phyloP scores from a whole-genome alignment of 2,797 vertebrate genomes.

The Sphenodon punctatus region DNA sequence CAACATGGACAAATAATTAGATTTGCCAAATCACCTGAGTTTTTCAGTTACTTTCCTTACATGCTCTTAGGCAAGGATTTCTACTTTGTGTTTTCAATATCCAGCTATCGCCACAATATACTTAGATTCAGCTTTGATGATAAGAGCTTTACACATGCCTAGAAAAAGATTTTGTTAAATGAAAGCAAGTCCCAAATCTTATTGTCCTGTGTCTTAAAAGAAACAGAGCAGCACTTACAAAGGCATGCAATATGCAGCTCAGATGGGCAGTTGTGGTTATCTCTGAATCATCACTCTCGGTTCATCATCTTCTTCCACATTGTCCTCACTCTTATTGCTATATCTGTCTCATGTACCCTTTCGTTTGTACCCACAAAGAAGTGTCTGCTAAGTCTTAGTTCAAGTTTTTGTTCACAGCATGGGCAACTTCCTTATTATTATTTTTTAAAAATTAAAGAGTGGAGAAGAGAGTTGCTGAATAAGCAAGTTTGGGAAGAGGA shows the following conservation, averaged over 20 bases:
- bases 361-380: neutral
- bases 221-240: neutral
- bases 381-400: neutral
- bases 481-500: neutral
- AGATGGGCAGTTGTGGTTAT: neutral
- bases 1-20: too few relatives aligned
- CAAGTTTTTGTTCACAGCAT: rapidly evolving
- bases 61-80: neutral
- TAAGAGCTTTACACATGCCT: neutral
- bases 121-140: neutral
- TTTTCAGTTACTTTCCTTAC: neutral
- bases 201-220: rapidly evolving
- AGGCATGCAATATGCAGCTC: neutral
- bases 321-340: rapidly evolving
- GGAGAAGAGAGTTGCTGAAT: neutral
- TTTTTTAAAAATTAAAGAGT: neutral
- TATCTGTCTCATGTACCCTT: neutral
- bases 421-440: neutral
- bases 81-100: neutral
- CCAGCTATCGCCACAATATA: neutral
- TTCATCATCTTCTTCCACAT: too few relatives aligned
- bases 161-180: neutral
- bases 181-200: neutral
- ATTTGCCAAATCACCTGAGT: neutral
- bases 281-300: neutral